Evolutionary conservation across 2,888 invertebrate genomes (phyloP), one percentile per base, ranked within the genome.

Genomic region (Mylabris sibirica): DNA sequence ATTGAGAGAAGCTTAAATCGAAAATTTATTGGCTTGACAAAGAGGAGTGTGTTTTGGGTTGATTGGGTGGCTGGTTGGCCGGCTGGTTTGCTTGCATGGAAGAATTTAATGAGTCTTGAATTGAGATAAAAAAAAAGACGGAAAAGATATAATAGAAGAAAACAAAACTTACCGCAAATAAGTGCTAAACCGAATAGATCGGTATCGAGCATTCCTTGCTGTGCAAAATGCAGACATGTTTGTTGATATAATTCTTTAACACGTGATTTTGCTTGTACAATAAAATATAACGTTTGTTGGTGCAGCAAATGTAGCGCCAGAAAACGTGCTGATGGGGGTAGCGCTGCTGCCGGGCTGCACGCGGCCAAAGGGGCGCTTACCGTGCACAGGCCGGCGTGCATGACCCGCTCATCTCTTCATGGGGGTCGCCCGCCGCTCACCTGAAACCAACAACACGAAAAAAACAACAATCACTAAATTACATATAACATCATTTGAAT

Each of bases 121-220:
- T 44, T n/a, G 14, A 38, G 2, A 38, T 3, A 49, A 49, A 49
- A 49, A 49, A 49, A 22, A 49, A 44, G n/a, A 44, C n/a, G n/a
- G n/a, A n/a, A n/a, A n/a, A n/a, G n/a, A n/a, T n/a, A n/a, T n/a
- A n/a, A n/a, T n/a, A n/a, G n/a, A 41, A 3, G 5, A 17, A n/a
- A 30, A 38, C 12, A 14, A 49, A 65, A 88, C 91, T 90, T 85
- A 95, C 95, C 95, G 89, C 92, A 92, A 83, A 92, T 89, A 81
- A 93, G 88, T 80, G 95, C 94, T 84, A 96, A 87, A 82, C 95
- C 95, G 87, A 95, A 95, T 80, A 95, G 90, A 83, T 94, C 93
- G 82, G 91, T 91, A 86, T 95, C 94, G 86, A 90, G 89, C 89
- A 95, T 91, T 85, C 93, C 93, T 87, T 92, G 91, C 83, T 93